Base-by-base conservation (phyloP, 2,888 invertebrate genomes). In the Agrilus mali region DNA sequence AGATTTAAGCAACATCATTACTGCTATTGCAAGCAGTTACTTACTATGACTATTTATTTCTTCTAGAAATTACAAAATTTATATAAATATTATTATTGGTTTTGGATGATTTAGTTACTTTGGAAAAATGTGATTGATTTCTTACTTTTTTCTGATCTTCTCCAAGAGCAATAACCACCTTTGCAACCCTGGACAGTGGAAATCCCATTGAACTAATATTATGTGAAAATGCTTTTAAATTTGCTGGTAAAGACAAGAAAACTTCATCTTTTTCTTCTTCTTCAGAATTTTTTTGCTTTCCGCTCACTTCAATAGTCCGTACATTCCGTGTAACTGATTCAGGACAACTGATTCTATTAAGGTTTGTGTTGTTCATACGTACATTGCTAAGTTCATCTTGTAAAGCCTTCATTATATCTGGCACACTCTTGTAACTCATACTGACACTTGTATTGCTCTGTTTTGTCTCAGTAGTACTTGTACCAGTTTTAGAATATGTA, bases 151-250 rank as follows among this genome's bases (percentile, higher is more conserved):
- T 90, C 66, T 90, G 86, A 70, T 88, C 82, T 61, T 73, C 74
- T 45, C 90, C 89, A 50, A 87, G 70, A 40, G 80, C 70, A 53
- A 79, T 76, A 53, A 84, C 83, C n/a, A 86, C 83, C 55, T 87
- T 76, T 5, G 85, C 81, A 14, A 87, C 88, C 63, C 87, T 76
- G 45, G 82, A 75, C 41, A 85, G 61, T 0, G 87, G 82, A 61
- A 94, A 94, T 1, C 94, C 94, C 93, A 94, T 94, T 47, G 79
- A 77, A 57, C 80, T 80, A 45, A 93, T 79, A 50, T 79, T 80
- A 57, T 75, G 74, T 41, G 83, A 86, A 58, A 87, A 70, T 33
- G 70, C 72, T 62, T 84, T 82, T 43, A 75, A 68, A 41, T 74
- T 70, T 10, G 67, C 61, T 22, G 75, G 66, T 52, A 79, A 63